phyloP scores from a whole-genome alignment of 2,888 invertebrate species.

The Cepaea hortensis region DNA sequence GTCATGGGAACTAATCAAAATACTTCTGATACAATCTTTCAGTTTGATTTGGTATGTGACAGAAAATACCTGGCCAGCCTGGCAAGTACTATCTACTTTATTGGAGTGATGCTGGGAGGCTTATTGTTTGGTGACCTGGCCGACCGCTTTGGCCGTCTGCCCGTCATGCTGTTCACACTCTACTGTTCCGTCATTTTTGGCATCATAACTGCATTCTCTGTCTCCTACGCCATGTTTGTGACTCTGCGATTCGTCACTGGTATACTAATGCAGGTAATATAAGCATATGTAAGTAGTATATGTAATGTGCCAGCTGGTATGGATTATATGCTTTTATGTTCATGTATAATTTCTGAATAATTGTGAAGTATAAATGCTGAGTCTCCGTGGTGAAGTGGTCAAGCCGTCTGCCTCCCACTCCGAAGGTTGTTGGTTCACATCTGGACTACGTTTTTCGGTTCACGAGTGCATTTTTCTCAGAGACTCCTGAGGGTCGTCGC shows the following conservation, averaged over 20 bases:
- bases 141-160: slow-evolving; percentile 63
- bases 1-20: not conserved
- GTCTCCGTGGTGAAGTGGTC: too few relatives aligned
- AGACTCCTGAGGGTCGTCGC: too few relatives aligned
- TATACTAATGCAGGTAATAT: slow-evolving; percentile 47
- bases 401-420: too few relatives aligned
- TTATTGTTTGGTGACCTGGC: slow-evolving; percentile 65
- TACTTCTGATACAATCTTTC: slow-evolving; percentile 18
- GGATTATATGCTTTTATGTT: too few relatives aligned
- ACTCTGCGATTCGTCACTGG: slow-evolving; percentile 62
- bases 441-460: too few relatives aligned
- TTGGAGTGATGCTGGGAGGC: slow-evolving; percentile 68
- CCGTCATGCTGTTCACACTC: slow-evolving; percentile 61
- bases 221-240: slow-evolving; percentile 58
- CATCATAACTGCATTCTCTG: slow-evolving; percentile 57
- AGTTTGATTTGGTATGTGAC: slow-evolving; percentile 68
- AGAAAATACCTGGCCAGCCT: slow-evolving; percentile 55
- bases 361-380: too few relatives aligned
- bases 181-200: slow-evolving; percentile 60
- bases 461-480: too few relatives aligned
- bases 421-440: too few relatives aligned
- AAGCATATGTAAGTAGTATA: too few relatives aligned
- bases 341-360: too few relatives aligned
- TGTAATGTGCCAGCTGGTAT: too few relatives aligned
- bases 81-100: slow-evolving; percentile 67